These are phyloP conservation scores for Cantharis flavilabris DNA, from an alignment of 2,888 invertebrate species.

Conservation along the genomic window DNA sequence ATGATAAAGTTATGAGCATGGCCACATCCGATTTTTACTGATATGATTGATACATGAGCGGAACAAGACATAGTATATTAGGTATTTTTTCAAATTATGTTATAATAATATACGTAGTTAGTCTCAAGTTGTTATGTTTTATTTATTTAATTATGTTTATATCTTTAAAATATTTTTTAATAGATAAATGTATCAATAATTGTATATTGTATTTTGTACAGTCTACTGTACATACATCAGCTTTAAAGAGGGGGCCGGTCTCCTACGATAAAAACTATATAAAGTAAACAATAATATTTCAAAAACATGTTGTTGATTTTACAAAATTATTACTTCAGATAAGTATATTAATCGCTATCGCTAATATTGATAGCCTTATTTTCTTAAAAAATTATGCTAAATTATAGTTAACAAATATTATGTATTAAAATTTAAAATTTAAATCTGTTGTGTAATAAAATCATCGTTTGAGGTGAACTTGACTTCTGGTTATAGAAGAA, in stretches of 20 bases:
- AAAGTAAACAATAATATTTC: not conserved
- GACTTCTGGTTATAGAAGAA: not conserved
- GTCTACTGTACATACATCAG: not conserved
- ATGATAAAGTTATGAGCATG: no score
- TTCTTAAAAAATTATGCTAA: not conserved
- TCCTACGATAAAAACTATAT: not conserved
- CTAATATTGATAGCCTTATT: not conserved
- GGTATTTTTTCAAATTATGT: no score
- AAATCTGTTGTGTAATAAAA: not conserved
- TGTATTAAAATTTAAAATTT: not conserved
- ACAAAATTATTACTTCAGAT: not conserved
- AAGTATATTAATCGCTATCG: not conserved
- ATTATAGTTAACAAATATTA: not conserved
- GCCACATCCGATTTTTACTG: no score
- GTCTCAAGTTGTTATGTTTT: no score
- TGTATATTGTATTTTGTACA: not conserved
- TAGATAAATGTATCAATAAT: no score
- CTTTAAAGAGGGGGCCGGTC: not conserved
- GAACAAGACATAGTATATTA: no score
- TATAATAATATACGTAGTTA: no score
- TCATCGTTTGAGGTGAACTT: not conserved
- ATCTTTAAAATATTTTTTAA: no score
- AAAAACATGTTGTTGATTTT: not conserved
- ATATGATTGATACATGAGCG: no score
- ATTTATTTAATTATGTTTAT: no score